A percentile compares a stretch with the other conserved stretches of the same genome.
phyloP scores from a whole-genome alignment of 2,113 vertebrate species.

The Oreochromis niloticus region DNA sequence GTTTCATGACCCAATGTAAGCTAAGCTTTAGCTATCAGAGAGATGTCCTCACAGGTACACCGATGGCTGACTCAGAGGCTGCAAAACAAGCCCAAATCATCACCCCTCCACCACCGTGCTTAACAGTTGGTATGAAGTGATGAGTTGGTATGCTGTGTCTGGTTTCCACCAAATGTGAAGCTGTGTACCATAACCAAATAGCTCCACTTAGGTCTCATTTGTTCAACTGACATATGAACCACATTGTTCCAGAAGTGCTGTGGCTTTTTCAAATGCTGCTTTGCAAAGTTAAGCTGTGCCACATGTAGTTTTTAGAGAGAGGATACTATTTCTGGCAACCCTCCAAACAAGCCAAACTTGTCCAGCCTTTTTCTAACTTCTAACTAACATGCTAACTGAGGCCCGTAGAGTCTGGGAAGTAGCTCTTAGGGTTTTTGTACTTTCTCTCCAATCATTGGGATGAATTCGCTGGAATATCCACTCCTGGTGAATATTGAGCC shows the following conservation, averaged over 20 bases:
- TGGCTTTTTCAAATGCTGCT: neutral
- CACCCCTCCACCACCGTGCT: neutral
- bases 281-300: neutral
- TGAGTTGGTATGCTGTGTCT: neutral
- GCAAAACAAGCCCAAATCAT: neutral
- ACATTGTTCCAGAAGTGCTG: neutral
- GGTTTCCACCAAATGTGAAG: neutral
- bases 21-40: neutral
- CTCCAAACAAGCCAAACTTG: neutral
- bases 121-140: neutral
- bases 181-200: neutral
- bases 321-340: neutral
- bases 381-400: neutral
- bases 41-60: neutral
- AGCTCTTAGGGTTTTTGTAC: neutral
- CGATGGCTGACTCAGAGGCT: neutral
- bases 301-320: neutral
- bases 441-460: neutral
- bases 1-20: neutral
- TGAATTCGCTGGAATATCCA: neutral
- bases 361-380: neutral
- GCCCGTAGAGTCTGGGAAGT: neutral
- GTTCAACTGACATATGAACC: neutral
- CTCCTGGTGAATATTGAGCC: neutral
- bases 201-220: neutral